Conservation (phyloP, 2,113 vertebrate species). For the Actenoides lindsayi region DNA sequence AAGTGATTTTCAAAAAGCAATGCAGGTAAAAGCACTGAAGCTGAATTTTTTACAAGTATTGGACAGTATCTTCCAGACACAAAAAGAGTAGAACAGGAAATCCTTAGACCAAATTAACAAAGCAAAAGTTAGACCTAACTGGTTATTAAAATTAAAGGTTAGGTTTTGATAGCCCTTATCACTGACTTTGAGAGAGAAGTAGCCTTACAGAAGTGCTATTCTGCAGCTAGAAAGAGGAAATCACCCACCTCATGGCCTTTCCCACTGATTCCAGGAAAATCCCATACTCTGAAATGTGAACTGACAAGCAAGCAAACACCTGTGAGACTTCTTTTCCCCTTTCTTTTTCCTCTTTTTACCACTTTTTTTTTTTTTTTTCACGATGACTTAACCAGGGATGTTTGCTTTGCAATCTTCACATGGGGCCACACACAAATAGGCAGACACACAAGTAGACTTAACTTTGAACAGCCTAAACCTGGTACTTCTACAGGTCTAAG, state of each 20-base stretch:
- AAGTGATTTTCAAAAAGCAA: neutral
- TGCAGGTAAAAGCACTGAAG: neutral
- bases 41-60: neutral
- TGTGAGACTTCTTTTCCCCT: neutral
- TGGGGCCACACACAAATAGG: neutral
- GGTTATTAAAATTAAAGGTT: neutral
- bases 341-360: neutral
- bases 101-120: neutral
- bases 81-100: neutral
- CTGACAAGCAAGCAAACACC: neutral
- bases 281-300: neutral
- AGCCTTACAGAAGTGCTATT: rapidly evolving
- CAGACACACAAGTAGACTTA: neutral
- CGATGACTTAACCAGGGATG: neutral
- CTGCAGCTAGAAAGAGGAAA: neutral
- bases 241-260: neutral
- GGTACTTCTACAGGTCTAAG: neutral
- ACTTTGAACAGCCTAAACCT: neutral
- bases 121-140: neutral
- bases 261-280: neutral
- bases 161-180: neutral
- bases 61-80: neutral
- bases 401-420: neutral
- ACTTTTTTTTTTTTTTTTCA: neutral
- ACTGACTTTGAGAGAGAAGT: neutral